A percentile compares a stretch with the other conserved stretches of the same genome.
These are phyloP conservation scores for Natator depressus DNA, from an alignment of 2,113 vertebrate genomes.

Conservation along the genomic window DNA sequence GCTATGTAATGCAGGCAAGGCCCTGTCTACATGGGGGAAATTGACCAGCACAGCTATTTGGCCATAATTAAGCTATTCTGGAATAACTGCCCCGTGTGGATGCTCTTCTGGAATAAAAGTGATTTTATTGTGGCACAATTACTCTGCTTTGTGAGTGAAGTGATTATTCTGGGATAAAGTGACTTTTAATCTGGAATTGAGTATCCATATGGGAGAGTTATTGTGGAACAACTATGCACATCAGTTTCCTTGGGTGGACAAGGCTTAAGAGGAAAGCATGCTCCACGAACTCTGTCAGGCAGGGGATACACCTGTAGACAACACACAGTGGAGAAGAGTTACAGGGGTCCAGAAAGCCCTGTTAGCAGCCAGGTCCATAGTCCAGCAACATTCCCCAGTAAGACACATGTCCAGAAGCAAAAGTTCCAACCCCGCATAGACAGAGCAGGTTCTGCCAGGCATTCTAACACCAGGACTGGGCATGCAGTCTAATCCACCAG, in stretches of 20 bases:
- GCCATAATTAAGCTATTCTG: too few relatives aligned
- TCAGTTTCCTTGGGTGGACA: too few relatives aligned
- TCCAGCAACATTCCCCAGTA: neutral
- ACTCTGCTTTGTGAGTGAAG: too few relatives aligned
- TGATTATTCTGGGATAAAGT: too few relatives aligned
- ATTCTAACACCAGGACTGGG: neutral
- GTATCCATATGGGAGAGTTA: too few relatives aligned
- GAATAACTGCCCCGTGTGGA: too few relatives aligned
- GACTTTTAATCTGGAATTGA: too few relatives aligned
- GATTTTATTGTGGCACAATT: too few relatives aligned
- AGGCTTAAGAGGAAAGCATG: neutral
- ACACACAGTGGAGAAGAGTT: neutral
- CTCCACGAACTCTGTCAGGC: neutral
- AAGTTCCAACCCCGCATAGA: neutral
- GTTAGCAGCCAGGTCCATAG: neutral
- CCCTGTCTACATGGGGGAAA: neutral
- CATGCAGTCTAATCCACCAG: too few relatives aligned
- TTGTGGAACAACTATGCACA: too few relatives aligned
- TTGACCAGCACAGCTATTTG: too few relatives aligned
- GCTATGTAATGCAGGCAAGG: neutral
- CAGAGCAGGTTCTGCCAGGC: neutral
- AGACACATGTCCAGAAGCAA: neutral
- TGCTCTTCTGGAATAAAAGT: too few relatives aligned
- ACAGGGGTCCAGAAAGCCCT: neutral
- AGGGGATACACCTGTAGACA: neutral